These are phyloP conservation scores for Hozukius guyotensis DNA, from an alignment of 2,797 vertebrate genomes.

Conservation along the genomic window DNA sequence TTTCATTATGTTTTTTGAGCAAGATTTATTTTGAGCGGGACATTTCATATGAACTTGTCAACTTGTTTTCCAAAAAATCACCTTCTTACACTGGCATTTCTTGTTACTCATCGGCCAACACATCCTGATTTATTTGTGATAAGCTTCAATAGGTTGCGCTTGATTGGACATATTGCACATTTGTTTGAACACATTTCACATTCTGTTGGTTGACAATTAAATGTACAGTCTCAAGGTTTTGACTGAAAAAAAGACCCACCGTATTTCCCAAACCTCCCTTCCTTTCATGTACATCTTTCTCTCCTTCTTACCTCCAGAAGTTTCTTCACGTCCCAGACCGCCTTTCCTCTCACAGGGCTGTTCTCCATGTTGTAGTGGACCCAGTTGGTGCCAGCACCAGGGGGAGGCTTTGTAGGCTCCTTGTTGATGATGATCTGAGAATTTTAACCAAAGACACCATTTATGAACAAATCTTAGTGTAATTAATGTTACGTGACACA, in stretches of 20 bases:
- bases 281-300: neutral
- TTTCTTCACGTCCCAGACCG: conserved; percentile 96
- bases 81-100: neutral
- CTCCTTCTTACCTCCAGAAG: conserved; percentile 89
- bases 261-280: neutral
- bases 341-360: conserved; percentile 82
- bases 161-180: neutral
- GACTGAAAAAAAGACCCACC: neutral
- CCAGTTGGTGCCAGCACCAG: conserved; percentile 59
- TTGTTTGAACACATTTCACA: neutral
- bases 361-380: conserved; percentile 94
- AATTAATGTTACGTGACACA: neutral
- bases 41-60: neutral
- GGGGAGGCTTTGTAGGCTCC: conserved; percentile 76
- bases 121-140: neutral
- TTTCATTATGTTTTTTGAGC: neutral
- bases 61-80: neutral
- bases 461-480: neutral
- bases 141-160: neutral
- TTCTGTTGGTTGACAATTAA: neutral
- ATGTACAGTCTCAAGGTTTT: neutral
- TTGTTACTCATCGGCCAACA: neutral
- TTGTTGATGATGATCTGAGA: conserved; percentile 95
- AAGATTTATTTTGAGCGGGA: neutral
- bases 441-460: neutral